phyloP scores from a whole-genome alignment of 2,888 invertebrate species.

The Pammene aurita region DNA sequence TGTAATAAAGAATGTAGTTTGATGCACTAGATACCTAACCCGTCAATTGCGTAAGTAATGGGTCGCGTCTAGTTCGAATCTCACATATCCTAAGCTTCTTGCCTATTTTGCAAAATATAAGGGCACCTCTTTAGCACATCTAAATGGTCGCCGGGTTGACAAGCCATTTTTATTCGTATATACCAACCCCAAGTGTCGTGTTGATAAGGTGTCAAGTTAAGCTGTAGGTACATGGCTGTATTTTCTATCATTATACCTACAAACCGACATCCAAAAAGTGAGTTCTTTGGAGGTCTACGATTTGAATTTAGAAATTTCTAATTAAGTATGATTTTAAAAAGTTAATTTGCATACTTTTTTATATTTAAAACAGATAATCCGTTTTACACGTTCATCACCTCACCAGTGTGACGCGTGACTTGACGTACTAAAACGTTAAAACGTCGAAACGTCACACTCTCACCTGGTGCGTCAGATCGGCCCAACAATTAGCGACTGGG shows the following conservation, averaged over 20 bases:
- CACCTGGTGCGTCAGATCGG: slow-evolving; percentile 1
- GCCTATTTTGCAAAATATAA: slow-evolving; percentile 48
- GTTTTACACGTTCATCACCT: slow-evolving; percentile 11
- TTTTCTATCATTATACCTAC: too few relatives aligned
- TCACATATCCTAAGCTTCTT: slow-evolving; percentile 59
- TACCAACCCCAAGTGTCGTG: too few relatives aligned
- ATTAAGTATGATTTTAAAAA: neutral
- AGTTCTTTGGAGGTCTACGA: too few relatives aligned
- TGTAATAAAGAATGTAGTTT: neutral
- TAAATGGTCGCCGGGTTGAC: slow-evolving; percentile 12
- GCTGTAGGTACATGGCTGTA: too few relatives aligned
- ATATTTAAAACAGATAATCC: slow-evolving; percentile 8
- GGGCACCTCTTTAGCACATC: slow-evolving; percentile 27
- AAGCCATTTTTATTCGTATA: neutral
- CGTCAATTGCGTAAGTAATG: slow-evolving; percentile 53
- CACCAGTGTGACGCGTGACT: neutral
- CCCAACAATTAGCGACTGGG: slow-evolving; percentile 9
- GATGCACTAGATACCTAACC: slow-evolving; percentile 1
- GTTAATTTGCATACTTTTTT: neutral
- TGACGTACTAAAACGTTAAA: slow-evolving; percentile 14
- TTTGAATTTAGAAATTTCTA: too few relatives aligned
- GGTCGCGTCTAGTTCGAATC: slow-evolving; percentile 52
- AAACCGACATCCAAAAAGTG: too few relatives aligned
- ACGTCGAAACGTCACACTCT: slow-evolving; percentile 9
- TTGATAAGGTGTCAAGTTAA: too few relatives aligned